Percentiles rank a stretch among this genome's conserved stretches.
Conservation (phyloP, 2,888 invertebrate species). For the Oxystoma pomonae region DNA sequence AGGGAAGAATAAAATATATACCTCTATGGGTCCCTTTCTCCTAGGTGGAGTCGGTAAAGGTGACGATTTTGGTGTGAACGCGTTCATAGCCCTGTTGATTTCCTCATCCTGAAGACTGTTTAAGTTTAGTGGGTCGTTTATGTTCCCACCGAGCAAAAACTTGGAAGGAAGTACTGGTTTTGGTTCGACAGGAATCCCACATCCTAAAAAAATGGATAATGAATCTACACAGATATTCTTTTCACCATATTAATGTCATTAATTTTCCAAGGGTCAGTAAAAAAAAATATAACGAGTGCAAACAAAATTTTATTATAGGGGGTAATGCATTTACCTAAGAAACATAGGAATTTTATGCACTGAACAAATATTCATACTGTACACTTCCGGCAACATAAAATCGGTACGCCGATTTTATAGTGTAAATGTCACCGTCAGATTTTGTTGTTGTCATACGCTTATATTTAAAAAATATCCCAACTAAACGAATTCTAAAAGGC, state of each 20-base stretch:
- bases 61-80: constrained; percentile 89
- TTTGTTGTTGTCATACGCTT: no score
- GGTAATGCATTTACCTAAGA: no score
- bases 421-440: no score
- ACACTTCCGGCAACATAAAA: no score
- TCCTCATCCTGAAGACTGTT: constrained; percentile 62
- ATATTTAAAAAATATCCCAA: no score
- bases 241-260: not conserved
- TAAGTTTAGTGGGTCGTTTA: constrained; percentile 90
- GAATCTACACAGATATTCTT: not conserved
- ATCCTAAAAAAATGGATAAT: constrained; percentile 53
- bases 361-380: no score
- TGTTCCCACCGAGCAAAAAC: constrained; percentile 91
- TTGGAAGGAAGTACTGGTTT: constrained; percentile 87
- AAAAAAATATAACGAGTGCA: no score
- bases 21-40: constrained; percentile 78
- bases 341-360: no score
- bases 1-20: constrained; percentile 22
- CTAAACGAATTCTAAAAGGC: no score
- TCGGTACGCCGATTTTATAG: no score
- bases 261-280: no score
- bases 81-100: constrained; percentile 75
- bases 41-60: constrained; percentile 82
- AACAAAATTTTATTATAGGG: no score
- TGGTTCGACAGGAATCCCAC: constrained; percentile 50